Evolutionary conservation across 2,113 vertebrate genomes (phyloP), one percentile per base, ranked within the genome.

Genomic region (Panthera leo): DNA sequence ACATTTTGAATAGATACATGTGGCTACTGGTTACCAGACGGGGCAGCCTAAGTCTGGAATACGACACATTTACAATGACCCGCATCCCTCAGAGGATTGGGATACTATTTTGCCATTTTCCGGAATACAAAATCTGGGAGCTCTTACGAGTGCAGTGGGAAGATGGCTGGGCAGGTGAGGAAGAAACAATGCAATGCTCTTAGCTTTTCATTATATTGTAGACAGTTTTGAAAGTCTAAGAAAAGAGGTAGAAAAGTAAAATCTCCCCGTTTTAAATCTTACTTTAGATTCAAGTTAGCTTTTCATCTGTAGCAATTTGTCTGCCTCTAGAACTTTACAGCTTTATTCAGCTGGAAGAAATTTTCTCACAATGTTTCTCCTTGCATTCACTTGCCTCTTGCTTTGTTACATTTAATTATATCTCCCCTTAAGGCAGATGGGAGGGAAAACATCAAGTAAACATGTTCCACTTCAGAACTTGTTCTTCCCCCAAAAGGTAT

Each of bases 361-460:
- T 97, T 91, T 86, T 93, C 61, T 87, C 78, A 73, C 94, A 82
- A 78, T 96, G 96, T 97, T 97, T 97, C 90, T 93, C 6, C 80
- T 98, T 10, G 89, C 80, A 89, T 65, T 96, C 27, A 71, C 89
- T 97, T 97, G 45, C 18, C 73, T 97, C 76, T 96, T 97, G 84
- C 91, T 96, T 97, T 97, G 97, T 90, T 86, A 94, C 25, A 96
- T 97, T 98, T 98, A 98, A 98, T 98, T 98, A 84, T 86, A 95
- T 92, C 96, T 95, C 94, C 76, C 88, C 94, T 95, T 94, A 73
- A 97, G 95, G 90, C 71, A 97, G 80, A 92, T 90, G 53, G 19
- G 91, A 96, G 97, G 90, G 91, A 94, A 71, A 97, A 80, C 78
- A 93, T 39, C 90, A 87, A 97, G 63, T 16, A 95, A 97, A 93